Base-by-base conservation (phyloP, 2,113 vertebrate genomes). In the Strigops habroptila region DNA sequence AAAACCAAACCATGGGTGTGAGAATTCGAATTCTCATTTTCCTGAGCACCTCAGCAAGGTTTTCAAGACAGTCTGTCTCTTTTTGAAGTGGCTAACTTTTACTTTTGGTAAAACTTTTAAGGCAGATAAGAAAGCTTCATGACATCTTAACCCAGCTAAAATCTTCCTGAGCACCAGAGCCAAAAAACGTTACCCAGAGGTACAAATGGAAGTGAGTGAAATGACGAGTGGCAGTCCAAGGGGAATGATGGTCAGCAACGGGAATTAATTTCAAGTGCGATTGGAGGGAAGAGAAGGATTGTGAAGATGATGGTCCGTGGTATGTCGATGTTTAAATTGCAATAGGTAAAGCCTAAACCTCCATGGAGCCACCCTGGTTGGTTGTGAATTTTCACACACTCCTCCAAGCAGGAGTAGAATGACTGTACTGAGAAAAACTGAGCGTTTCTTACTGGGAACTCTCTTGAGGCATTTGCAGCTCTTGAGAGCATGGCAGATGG, bases 51-150 rank as follows among this genome's bases (percentile, higher is more conserved):
- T 94, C 71, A 39, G 67, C 57, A 14, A 18, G 28, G 30, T 83
- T 94, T 91, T 90, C 64, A 80, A 74, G 79, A 60, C 64, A 64
- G 7, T 48, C 51, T 60, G 64, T 12, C 33, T n/a, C 27, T 86
- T 77, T 94, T 86, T 83, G 76, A 90, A 90, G 91, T 90, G 88
- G 60, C 60, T 88, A 63, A 79, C 79, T 70, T 86, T 83, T 74
- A 85, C 67, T 91, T 85, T 39, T 93, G 55, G 46, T 30, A 64
- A 31, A 55, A 71, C 30, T 73, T 75, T 48, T 53, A 23, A 31
- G 31, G 67, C 30, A 79, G 69, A 77, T 85, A 70, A 96, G 78
- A 81, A 74, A 70, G 41, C 59, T 96, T 44, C 12, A 2, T 12
- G 59, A 28, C 44, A 60, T 68, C 33, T 86, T 84, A 63, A 89